Evolutionary conservation across 2,888 invertebrate species (phyloP).

Genomic region (Drosophila seclusa): DNA sequence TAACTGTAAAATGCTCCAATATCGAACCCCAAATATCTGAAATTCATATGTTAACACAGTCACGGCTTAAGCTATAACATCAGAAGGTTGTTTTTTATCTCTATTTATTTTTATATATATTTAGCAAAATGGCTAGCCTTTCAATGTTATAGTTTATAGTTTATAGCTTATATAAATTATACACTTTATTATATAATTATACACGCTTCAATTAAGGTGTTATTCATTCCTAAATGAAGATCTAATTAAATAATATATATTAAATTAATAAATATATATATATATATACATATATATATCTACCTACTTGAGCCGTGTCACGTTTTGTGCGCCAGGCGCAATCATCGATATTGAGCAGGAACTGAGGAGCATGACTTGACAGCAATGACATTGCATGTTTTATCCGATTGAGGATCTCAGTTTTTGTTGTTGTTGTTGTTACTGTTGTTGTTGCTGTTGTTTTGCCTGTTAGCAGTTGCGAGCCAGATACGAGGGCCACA

Average conservation of each 20-base stretch:
- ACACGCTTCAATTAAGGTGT: not conserved
- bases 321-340: not conserved
- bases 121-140: not conserved
- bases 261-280: not conserved
- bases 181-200: not conserved
- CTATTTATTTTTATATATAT: not conserved
- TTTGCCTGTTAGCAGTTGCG: slow-evolving; percentile 30
- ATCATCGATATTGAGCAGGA: slow-evolving; percentile 26
- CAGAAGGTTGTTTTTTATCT: not conserved
- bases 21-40: not conserved
- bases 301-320: not conserved
- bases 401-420: slow-evolving; percentile 13
- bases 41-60: not conserved
- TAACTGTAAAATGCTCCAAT: not conserved
- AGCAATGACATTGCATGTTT: slow-evolving; percentile 65
- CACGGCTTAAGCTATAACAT: not conserved
- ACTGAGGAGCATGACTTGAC: slow-evolving; percentile 52
- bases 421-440: not conserved
- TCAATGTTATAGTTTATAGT: not conserved
- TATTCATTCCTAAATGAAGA: not conserved
- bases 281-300: not conserved
- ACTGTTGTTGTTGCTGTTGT: not conserved
- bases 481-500: slow-evolving; percentile 15
- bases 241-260: not conserved
- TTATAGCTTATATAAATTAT: not conserved